Conservation (phyloP, 2,113 vertebrate species). For the Paracanthobrama guichenoti region DNA sequence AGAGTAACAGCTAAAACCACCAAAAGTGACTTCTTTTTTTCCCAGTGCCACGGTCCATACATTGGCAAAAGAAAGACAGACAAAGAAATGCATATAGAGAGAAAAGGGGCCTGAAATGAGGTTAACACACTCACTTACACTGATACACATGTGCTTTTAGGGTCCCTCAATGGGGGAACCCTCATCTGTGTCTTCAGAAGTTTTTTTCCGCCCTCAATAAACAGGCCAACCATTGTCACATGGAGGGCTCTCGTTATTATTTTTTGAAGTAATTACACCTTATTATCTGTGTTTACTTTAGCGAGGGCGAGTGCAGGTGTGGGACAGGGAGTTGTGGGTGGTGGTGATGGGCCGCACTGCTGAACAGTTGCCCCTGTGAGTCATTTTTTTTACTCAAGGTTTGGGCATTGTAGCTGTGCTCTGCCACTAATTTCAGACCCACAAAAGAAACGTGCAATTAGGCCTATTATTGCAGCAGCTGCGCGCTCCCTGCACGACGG, state of each 20-base stretch:
- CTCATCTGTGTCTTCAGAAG: conserved; percentile 75
- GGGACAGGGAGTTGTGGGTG: conserved; percentile 86
- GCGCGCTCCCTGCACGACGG: conserved; percentile 80
- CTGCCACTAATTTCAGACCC: conserved; percentile 91
- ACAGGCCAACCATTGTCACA: conserved; percentile 84
- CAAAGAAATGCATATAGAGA: conserved; percentile 2
- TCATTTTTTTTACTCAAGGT: conserved; percentile 80
- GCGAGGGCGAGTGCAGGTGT: conserved; percentile 93
- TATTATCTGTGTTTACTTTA: conserved; percentile 98
- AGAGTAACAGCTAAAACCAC: conserved; percentile 25
- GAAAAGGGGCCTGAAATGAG: conserved; percentile 31
- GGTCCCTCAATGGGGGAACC: conserved; percentile 69
- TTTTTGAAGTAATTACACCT: conserved; percentile 95
- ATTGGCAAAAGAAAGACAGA: conserved; percentile 5
- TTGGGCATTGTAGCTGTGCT: conserved; percentile 89
- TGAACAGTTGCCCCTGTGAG: conserved; percentile 81
- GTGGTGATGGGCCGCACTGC: conserved; percentile 80
- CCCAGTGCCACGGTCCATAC: not conserved
- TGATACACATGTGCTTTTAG: conserved; percentile 63
- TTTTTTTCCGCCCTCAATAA: conserved; percentile 84
- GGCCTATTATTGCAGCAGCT: conserved; percentile 95
- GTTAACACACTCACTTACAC: conserved; percentile 65
- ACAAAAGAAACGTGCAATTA: conserved; percentile 95
- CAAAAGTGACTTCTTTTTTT: conserved; percentile 29
- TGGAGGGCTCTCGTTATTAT: conserved; percentile 85